Conservation (phyloP, 2,888 invertebrate genomes). For the Proisotoma minuta region DNA sequence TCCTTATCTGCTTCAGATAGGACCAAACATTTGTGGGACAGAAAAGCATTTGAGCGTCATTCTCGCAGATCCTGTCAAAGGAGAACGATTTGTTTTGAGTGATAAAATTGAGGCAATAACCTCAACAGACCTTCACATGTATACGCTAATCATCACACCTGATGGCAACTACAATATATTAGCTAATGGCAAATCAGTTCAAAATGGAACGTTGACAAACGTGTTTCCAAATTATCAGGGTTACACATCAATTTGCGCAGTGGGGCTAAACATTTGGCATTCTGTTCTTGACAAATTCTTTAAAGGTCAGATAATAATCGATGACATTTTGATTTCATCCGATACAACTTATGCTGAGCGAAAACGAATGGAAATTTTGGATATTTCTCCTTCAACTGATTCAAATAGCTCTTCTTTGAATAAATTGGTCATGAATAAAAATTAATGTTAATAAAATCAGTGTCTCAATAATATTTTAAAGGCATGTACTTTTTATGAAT, state of each 20-base stretch:
- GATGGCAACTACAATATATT: constrained; percentile 24
- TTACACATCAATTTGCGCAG: constrained; percentile 22
- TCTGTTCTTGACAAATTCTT: constrained; percentile 30
- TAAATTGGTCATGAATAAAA: no score
- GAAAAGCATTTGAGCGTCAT: neutral
- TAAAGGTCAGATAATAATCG: constrained; percentile 29
- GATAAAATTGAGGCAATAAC: neutral
- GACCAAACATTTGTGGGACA: constrained; percentile 23
- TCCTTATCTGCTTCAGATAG: constrained; percentile 29
- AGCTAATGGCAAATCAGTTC: constrained; percentile 9
- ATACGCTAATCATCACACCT: constrained; percentile 16
- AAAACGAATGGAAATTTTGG: constrained; percentile 20
- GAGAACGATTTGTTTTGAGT: neutral
- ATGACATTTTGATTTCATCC: constrained; percentile 24
- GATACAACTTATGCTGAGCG: constrained; percentile 19
- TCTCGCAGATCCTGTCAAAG: neutral
- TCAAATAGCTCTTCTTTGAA: no score
- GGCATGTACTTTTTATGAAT: no score
- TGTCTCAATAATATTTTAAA: no score
- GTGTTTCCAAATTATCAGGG: constrained; percentile 25
- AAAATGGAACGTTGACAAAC: constrained; percentile 24
- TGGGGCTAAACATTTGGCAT: constrained; percentile 25
- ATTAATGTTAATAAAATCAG: no score
- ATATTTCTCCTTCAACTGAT: no score
- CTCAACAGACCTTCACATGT: constrained; percentile 10